Conservation (phyloP, 2,797 vertebrate species). For the Merluccius polli region DNA sequence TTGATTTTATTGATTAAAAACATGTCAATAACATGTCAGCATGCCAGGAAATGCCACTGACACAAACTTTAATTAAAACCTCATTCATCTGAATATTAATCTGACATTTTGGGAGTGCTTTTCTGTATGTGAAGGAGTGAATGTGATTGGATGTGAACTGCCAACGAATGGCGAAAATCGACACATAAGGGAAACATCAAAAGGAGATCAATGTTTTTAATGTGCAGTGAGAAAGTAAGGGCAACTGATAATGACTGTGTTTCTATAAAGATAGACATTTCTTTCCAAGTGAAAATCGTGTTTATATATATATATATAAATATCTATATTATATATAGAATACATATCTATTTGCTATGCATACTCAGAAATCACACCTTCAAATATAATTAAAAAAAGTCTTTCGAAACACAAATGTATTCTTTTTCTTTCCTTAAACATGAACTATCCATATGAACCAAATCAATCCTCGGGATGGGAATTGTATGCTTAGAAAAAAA, state of each 20-base stretch:
- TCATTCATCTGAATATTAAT: slow-evolving; percentile 15
- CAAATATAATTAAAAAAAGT: slow-evolving; percentile 78
- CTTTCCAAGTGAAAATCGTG: slow-evolving; percentile 78
- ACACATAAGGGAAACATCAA: slow-evolving; percentile 59
- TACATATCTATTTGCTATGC: slow-evolving; percentile 82
- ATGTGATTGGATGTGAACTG: not conserved
- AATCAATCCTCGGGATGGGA: slow-evolving; percentile 64
- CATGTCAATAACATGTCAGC: not conserved
- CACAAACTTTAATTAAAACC: not conserved
- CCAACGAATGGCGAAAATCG: slow-evolving; percentile 20
- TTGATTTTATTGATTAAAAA: not conserved
- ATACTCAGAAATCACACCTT: slow-evolving; percentile 79
- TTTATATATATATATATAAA: slow-evolving; percentile 79
- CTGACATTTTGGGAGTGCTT: not conserved
- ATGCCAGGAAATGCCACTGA: slow-evolving; percentile 4
- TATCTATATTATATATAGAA: slow-evolving; percentile 82
- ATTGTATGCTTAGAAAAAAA: slow-evolving; percentile 57
- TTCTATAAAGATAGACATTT: slow-evolving; percentile 82
- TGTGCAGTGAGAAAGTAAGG: slow-evolving; percentile 80
- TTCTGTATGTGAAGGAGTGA: not conserved
- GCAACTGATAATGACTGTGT: slow-evolving; percentile 79
- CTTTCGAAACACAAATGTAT: slow-evolving; percentile 75
- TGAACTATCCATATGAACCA: slow-evolving; percentile 67
- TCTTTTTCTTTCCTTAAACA: slow-evolving; percentile 69
- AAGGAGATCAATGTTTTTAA: slow-evolving; percentile 78